Percentiles rank a stretch among this genome's conserved stretches.
phyloP scores from a whole-genome alignment of 2,797 vertebrate species.

The Perodicticus potto region DNA sequence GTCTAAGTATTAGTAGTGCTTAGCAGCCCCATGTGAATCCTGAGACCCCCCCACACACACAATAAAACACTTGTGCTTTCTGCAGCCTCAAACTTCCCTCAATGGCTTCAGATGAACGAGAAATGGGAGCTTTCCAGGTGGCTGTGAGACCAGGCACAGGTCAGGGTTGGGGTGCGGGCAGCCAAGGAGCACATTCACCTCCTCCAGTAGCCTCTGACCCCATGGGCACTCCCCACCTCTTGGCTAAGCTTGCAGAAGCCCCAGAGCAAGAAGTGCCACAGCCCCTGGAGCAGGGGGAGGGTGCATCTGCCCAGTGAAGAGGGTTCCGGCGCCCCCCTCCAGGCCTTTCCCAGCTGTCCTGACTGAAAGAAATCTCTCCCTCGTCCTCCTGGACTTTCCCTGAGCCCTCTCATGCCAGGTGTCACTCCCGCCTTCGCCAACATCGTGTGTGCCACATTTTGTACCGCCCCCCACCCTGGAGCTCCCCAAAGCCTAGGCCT shows the following conservation, averaged over 20 bases:
- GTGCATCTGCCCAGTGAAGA: background rate
- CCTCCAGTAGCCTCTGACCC: background rate
- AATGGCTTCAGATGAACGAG: background rate
- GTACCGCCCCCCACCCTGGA: background rate
- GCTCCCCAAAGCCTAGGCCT: background rate
- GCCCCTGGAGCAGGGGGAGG: background rate
- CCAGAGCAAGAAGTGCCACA: too few relatives aligned
- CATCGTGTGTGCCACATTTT: background rate
- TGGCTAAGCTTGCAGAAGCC: background rate
- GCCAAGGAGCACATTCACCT: rapidly evolving
- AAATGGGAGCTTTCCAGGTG: rapidly evolving
- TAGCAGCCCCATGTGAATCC: background rate
- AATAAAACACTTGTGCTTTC: too few relatives aligned
- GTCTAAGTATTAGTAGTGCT: too few relatives aligned
- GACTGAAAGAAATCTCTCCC: slow-evolving; percentile 9
- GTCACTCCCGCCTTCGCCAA: background rate
- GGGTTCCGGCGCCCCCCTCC: rapidly evolving
- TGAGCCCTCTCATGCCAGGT: background rate
- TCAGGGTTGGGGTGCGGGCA: rapidly evolving
- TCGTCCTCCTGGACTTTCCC: background rate
- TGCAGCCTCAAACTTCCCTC: rapidly evolving
- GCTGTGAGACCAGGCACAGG: rapidly evolving
- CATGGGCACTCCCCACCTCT: background rate
- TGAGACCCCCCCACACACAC: too few relatives aligned
- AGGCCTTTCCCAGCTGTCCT: slow-evolving; percentile 24